A percentile compares a stretch with the other conserved stretches of the same genome.
Conservation (phyloP, 2,797 vertebrate genomes). For the Pempheris klunzingeri region DNA sequence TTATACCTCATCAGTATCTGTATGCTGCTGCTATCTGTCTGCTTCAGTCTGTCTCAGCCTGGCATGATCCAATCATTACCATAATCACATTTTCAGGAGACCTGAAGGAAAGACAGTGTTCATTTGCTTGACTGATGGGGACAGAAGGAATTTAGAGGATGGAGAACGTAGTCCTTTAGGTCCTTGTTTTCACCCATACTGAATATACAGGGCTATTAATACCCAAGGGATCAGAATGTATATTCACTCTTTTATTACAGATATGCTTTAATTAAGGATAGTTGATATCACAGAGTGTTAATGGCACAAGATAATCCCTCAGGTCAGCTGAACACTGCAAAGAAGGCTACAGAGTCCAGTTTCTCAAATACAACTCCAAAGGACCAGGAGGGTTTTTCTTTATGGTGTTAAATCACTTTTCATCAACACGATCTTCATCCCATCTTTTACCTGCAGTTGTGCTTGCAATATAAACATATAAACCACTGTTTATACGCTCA, state of each 20-base stretch:
- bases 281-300: not conserved
- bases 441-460: not conserved
- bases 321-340: not conserved
- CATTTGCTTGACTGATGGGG: constrained; percentile 29
- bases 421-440: not conserved
- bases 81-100: constrained; percentile 48
- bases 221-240: not conserved
- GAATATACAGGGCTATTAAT: not conserved
- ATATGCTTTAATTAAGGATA: not conserved
- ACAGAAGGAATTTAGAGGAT: constrained; percentile 20
- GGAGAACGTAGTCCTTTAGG: not conserved
- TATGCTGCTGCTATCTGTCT: constrained; percentile 27
- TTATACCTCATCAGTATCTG: constrained; percentile 36
- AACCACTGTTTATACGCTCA: constrained; percentile 10
- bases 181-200: constrained; percentile 9
- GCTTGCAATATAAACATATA: not conserved
- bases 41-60: constrained; percentile 28
- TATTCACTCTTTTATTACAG: not conserved
- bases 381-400: constrained; percentile 3
- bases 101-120: constrained; percentile 17
- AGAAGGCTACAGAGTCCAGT: not conserved
- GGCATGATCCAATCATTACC: constrained; percentile 43
- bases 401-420: not conserved
- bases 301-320: not conserved
- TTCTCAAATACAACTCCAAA: not conserved